Conservation (phyloP, 2,797 vertebrate genomes). For the Pagetopsis macropterus region DNA sequence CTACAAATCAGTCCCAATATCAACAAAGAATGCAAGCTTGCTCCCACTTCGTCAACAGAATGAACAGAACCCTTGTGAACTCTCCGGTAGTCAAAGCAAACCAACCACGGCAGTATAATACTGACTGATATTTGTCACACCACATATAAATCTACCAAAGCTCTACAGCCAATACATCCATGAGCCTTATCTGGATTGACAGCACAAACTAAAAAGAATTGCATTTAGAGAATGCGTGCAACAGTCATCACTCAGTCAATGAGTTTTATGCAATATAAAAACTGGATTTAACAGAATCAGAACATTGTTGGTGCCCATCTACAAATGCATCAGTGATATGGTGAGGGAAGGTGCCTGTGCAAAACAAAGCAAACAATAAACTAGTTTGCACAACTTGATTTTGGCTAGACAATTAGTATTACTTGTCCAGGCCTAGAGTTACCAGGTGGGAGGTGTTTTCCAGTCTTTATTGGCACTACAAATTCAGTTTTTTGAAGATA, state of each 20-base stretch:
- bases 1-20: slow-evolving; percentile 18
- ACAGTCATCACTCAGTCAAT: neutral
- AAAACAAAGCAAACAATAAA: neutral
- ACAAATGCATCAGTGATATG: neutral
- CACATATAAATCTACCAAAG: slow-evolving; percentile 5
- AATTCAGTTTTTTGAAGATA: neutral
- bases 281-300: neutral
- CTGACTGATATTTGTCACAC: slow-evolving; percentile 15
- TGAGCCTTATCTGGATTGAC: slow-evolving; percentile 17
- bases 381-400: neutral
- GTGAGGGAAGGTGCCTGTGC: neutral
- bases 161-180: neutral
- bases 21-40: slow-evolving; percentile 16
- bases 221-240: neutral
- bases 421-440: neutral
- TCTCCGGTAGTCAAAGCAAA: slow-evolving; percentile 36
- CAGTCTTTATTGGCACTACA: neutral
- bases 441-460: neutral
- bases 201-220: neutral
- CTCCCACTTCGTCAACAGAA: slow-evolving; percentile 3
- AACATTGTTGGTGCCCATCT: neutral
- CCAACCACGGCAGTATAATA: slow-evolving; percentile 9
- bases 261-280: neutral
- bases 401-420: neutral
- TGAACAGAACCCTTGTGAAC: neutral